Percentiles rank a stretch among this genome's conserved stretches.
Conservation (phyloP, 2,797 vertebrate genomes). For the Lithobates pipiens region DNA sequence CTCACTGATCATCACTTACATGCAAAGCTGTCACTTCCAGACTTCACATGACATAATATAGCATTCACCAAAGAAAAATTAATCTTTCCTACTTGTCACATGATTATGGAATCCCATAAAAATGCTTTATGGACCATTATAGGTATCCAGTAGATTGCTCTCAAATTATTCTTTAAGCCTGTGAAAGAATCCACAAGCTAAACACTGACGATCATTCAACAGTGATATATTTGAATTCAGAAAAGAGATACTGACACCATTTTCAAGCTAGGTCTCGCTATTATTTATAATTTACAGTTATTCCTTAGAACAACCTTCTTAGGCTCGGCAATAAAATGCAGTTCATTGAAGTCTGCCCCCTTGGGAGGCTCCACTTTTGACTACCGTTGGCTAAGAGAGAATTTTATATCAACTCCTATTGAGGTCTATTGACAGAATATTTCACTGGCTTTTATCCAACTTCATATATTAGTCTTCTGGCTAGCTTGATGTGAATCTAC, state of each 20-base stretch:
- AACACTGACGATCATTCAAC: slow-evolving; percentile 23
- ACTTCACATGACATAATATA: slow-evolving; percentile 32
- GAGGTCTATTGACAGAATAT: slow-evolving; percentile 38
- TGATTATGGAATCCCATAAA: slow-evolving; percentile 54
- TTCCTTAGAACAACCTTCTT: slow-evolving; percentile 27
- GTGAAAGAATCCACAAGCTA: slow-evolving; percentile 23
- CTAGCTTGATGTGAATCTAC: slow-evolving; percentile 25
- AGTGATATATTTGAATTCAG: slow-evolving; percentile 4
- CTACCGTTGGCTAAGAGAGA: slow-evolving; percentile 41
- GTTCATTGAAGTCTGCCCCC: slow-evolving; percentile 25
- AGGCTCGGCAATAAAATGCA: slow-evolving; percentile 22
- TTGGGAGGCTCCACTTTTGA: slow-evolving; percentile 29
- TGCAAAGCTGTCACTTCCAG: slow-evolving; percentile 8
- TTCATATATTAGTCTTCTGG: slow-evolving; percentile 18
- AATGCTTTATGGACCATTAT: slow-evolving; percentile 48
- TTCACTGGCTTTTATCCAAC: slow-evolving; percentile 33
- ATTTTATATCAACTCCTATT: slow-evolving; percentile 44
- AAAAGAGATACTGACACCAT: slow-evolving; percentile 18
- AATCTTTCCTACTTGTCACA: slow-evolving; percentile 43
- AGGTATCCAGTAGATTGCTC: slow-evolving; percentile 19
- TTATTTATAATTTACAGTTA: slow-evolving; percentile 48
- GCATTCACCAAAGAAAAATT: slow-evolving; percentile 16
- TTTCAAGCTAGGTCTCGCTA: slow-evolving; percentile 10
- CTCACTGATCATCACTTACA: slow-evolving; percentile 37
- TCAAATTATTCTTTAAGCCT: neutral